Base-by-base conservation (phyloP, 2,113 vertebrate genomes). In the Halichoeres trimaculatus region DNA sequence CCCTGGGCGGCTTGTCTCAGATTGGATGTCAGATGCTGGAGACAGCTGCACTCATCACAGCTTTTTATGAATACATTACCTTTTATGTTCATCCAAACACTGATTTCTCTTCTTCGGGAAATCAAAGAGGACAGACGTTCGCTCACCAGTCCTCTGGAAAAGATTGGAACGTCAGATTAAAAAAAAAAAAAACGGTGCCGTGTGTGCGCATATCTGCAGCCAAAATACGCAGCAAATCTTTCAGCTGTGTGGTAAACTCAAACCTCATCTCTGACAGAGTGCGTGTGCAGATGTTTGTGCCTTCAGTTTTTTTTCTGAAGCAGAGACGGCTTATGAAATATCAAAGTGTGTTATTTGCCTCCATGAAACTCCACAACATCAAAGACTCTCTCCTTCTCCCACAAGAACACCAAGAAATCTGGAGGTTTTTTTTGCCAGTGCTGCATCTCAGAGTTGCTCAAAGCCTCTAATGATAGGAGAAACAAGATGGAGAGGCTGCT, bases 31-130 rank as follows among this genome's bases (percentile, higher is more conserved):
- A 88, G 93, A 88, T 68, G 38, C 24, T 74, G 84, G 84, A 86
- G 92, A 94, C 94, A 93, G 94, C 89, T 89, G 92, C 85, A 81
- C 94, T 92, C 92, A 94, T 93, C 62, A 85, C 80, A 59, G 85
- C 83, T 88, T 91, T 48, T 95, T 94, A 95, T 91, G 90, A 92
- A 95, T 92, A 85, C 87, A 83, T 79, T 43, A 90, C 76, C 82
- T 91, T 92, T 91, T 88, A 90, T 88, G 88, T 91, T 85, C 85
- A 78, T 87, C 86, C 86, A 85, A 93, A 91, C 88, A 84, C 80
- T 71, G 79, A 90, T 92, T 89, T 80, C 86, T 92, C 90, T 88
- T 84, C 76, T 68, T 85, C 69, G 38, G 64, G 61, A 84, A 90
- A 88, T 88, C 74, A 84, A 87, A 89, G 55, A 10, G 76, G 83